Conservation (phyloP, 2,888 invertebrate species). For the Rhorus exstirpatorius region DNA sequence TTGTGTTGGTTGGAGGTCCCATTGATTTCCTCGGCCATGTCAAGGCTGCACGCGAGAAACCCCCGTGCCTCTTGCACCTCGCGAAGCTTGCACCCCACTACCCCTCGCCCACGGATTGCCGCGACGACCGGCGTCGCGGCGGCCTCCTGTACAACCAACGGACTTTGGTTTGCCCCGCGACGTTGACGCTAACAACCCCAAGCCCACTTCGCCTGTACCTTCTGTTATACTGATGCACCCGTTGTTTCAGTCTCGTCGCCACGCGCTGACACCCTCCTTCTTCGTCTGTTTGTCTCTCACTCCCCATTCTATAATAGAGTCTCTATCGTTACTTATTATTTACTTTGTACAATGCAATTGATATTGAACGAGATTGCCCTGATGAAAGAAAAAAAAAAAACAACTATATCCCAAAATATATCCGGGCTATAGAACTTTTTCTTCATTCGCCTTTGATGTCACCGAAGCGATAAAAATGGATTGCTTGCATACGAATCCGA, state of each 20-base stretch:
- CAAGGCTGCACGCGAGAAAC: constrained; percentile 85
- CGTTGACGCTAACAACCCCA: constrained; percentile 55
- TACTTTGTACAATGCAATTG: constrained; percentile 6
- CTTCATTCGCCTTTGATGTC: no score
- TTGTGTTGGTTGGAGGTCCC: constrained; percentile 85
- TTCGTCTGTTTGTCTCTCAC: background rate
- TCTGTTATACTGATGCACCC: constrained; percentile 32
- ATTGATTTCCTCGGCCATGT: constrained; percentile 86
- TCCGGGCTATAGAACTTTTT: no score
- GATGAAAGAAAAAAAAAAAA: background rate
- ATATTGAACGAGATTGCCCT: constrained; percentile 10
- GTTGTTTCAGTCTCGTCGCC: constrained; percentile 20
- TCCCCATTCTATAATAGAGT: background rate
- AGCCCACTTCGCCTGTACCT: constrained; percentile 32
- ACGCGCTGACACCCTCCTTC: background rate
- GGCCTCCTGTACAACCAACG: constrained; percentile 57
- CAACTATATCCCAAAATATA: no score
- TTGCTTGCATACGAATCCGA: no score
- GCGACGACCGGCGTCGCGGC: constrained; percentile 63
- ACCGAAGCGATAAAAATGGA: no score
- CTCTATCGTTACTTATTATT: constrained; percentile 30
- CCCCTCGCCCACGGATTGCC: constrained; percentile 23
- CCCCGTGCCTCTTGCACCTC: constrained; percentile 72
- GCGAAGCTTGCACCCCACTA: constrained; percentile 56
- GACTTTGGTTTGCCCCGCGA: constrained; percentile 50